These are phyloP conservation scores for Sphinx pinastri DNA, from an alignment of 2,888 invertebrate species.

Conservation along the genomic window DNA sequence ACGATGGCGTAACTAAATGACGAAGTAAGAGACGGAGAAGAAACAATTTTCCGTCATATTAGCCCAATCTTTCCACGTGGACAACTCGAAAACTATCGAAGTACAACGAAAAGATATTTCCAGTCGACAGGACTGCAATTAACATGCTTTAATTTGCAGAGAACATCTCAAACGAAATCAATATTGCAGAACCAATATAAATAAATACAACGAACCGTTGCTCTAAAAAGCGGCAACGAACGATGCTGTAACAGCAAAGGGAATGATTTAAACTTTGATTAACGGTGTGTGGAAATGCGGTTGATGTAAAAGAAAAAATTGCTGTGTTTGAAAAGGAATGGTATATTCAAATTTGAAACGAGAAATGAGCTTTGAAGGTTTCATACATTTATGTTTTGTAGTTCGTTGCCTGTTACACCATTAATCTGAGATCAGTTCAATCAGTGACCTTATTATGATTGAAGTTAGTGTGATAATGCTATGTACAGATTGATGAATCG, in stretches of 20 bases:
- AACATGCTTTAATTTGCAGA: constrained; percentile 11
- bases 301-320: background rate
- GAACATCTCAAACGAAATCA: constrained; percentile 14
- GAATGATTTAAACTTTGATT: constrained; percentile 9
- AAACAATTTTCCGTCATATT: background rate
- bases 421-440: too few relatives aligned
- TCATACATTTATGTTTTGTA: too few relatives aligned
- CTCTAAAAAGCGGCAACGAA: background rate
- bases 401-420: too few relatives aligned
- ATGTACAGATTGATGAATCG: too few relatives aligned
- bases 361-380: background rate
- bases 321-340: background rate
- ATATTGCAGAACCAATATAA: constrained; percentile 22
- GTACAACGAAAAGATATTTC: constrained; percentile 6
- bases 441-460: too few relatives aligned
- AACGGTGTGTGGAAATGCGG: too few relatives aligned
- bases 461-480: too few relatives aligned
- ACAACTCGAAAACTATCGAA: background rate
- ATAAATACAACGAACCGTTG: background rate
- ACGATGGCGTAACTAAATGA: background rate
- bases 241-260: background rate
- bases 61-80: background rate
- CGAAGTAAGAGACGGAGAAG: background rate
- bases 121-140: background rate
- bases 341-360: background rate